Conservation (phyloP, 1,140 invertebrate genomes). For the Papilio dardanus region DNA sequence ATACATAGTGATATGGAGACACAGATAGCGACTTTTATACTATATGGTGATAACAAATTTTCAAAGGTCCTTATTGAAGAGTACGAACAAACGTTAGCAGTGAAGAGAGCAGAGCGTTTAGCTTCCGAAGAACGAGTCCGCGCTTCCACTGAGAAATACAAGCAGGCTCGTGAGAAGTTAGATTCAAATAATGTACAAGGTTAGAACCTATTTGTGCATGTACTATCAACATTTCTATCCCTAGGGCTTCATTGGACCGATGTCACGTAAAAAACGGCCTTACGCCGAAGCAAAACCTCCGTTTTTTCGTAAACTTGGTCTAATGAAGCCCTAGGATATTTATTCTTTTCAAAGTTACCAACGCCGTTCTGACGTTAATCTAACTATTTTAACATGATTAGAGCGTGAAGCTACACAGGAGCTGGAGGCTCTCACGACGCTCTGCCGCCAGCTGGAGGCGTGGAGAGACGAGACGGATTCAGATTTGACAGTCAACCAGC, state of each 20-base stretch:
- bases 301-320: no score
- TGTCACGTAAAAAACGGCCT: no score
- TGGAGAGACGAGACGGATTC: conserved; percentile 83
- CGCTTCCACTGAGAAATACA: conserved; percentile 61
- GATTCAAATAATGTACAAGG: conserved; percentile 61
- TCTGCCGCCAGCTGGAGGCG: conserved; percentile 78
- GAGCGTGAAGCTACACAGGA: conserved; percentile 81
- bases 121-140: conserved; percentile 57
- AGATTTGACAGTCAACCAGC: conserved; percentile 80
- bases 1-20: no score
- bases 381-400: conserved; percentile 33
- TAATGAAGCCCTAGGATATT: no score
- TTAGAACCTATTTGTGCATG: conserved; percentile 29
- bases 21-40: no score
- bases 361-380: not conserved
- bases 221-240: not conserved
- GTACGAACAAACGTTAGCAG: conserved; percentile 63
- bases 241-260: no score
- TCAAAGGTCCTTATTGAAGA: conserved; percentile 66
- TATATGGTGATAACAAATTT: no score
- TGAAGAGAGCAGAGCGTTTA: conserved; percentile 55
- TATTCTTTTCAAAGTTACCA: no score
- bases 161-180: conserved; percentile 59
- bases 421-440: conserved; percentile 77
- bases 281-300: no score